phyloP scores from a whole-genome alignment of 2,888 invertebrate genomes.

The Ectobius pallidus region DNA sequence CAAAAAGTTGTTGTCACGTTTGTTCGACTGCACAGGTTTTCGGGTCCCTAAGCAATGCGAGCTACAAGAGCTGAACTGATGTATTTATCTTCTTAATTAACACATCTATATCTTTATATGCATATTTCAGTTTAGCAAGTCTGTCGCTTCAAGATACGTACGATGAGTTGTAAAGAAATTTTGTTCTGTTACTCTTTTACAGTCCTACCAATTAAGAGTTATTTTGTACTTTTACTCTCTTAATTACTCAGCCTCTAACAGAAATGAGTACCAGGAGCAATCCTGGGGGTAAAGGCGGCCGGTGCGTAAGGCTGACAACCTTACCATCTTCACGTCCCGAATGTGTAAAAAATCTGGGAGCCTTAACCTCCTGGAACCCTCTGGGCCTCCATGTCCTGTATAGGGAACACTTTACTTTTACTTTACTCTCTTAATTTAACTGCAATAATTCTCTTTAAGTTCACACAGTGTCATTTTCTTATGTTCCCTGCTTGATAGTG shows the following conservation, averaged over 20 bases:
- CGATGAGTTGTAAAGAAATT: background rate
- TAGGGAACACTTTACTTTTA: background rate
- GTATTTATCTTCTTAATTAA: conserved; percentile 28
- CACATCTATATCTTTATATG: background rate
- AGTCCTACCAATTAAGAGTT: background rate
- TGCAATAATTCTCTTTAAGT: background rate
- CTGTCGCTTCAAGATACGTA: too few relatives aligned
- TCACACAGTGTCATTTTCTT: too few relatives aligned
- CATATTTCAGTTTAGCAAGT: background rate
- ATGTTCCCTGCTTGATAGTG: too few relatives aligned
- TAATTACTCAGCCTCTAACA: too few relatives aligned
- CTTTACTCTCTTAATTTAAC: background rate
- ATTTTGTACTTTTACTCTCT: background rate
- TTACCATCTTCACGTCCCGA: too few relatives aligned
- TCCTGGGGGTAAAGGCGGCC: too few relatives aligned
- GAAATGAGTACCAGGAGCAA: too few relatives aligned
- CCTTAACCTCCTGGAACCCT: too few relatives aligned
- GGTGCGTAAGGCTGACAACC: too few relatives aligned
- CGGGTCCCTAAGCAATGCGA: background rate
- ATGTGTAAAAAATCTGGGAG: too few relatives aligned
- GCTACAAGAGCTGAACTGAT: conserved; percentile 11
- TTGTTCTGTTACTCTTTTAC: background rate
- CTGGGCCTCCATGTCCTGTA: too few relatives aligned
- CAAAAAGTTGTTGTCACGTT: background rate
- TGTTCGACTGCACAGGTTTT: background rate